Percentiles rank a stretch among this genome's conserved stretches.
phyloP scores from a whole-genome alignment of 2,113 vertebrate genomes.

The Eudyptes chrysolophus region DNA sequence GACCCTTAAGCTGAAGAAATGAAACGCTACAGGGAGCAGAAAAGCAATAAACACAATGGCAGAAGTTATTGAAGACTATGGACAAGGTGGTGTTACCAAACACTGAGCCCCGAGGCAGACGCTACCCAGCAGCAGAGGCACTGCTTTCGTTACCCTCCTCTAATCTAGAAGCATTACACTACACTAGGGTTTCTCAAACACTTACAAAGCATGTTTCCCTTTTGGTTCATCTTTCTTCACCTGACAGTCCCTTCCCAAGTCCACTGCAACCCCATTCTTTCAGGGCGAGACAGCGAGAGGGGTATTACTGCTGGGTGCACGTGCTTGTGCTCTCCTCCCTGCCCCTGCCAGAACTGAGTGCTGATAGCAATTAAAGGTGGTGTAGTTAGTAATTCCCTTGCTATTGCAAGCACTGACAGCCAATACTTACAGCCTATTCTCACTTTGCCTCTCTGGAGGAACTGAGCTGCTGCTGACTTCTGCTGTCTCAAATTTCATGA shows the following conservation, averaged over 20 bases:
- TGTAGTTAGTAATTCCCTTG: not conserved
- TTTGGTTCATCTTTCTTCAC: not conserved
- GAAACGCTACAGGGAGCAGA: constrained; percentile 29
- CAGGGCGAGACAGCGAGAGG: not conserved
- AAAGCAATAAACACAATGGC: constrained; percentile 33
- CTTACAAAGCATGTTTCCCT: not conserved
- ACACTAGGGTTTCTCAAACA: not conserved
- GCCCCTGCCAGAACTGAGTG: not conserved
- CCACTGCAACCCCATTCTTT: not conserved
- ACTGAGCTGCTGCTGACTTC: constrained; percentile 1
- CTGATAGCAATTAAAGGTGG: not conserved
- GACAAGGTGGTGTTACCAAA: not conserved
- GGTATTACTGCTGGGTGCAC: not conserved
- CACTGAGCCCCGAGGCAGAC: not conserved
- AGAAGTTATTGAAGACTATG: not conserved
- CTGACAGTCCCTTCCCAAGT: not conserved
- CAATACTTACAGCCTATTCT: not conserved
- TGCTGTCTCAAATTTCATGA: constrained; percentile 21
- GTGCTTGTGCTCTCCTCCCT: not conserved
- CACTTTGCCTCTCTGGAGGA: not conserved
- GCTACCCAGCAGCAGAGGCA: not conserved
- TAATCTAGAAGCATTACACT: not conserved
- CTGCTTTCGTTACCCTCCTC: not conserved
- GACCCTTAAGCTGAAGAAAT: constrained; percentile 20
- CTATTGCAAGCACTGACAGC: not conserved